Base-by-base conservation (phyloP, 2,888 invertebrate species). In the Autographa pulchrina region DNA sequence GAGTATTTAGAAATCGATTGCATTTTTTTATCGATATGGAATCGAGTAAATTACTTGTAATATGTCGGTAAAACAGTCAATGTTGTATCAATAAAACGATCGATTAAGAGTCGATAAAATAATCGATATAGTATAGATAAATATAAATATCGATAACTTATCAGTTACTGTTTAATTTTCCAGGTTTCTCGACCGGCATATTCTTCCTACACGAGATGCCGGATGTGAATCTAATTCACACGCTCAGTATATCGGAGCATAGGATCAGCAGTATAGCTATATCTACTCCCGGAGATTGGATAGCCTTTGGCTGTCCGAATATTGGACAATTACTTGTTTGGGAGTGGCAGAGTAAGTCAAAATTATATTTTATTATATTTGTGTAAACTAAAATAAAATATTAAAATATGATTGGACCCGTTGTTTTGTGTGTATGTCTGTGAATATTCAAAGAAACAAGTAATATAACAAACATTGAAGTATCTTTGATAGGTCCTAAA, bases 131-230 rank as follows among this genome's bases (percentile, higher is more conserved):
- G 25, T 25, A 3, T 25, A 25, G n/a, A n/a, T n/a, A n/a, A n/a
- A n/a, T n/a, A n/a, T n/a, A n/a, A n/a, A n/a, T n/a, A n/a, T n/a
- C n/a, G n/a, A n/a, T n/a, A n/a, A 66, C 8, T 48, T n/a, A 13
- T 38, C 8, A 38, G n/a, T 9, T 25, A n/a, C 20, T 25, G 8
- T 25, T 69, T 41, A 2, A 52, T 18, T 38, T 88, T 88, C 8
- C 86, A 96, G 99, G 99, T 9, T 99, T 98, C 91, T 97, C 98
- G 18, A 98, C 97, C 79, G 99, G 99, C 2, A 96, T 98, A 35
- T 99, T 99, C 95, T 98, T 98, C 89, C 96, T 99, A 0, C 98
- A 99, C 89, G 99, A 99, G 92, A 96, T 99, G 96, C 99, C 99
- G 0, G 98, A 99, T 61, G 98, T 99, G 68, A 99, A 98, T 86